phyloP scores from a whole-genome alignment of 2,888 invertebrate genomes.

The Euphydryas editha region DNA sequence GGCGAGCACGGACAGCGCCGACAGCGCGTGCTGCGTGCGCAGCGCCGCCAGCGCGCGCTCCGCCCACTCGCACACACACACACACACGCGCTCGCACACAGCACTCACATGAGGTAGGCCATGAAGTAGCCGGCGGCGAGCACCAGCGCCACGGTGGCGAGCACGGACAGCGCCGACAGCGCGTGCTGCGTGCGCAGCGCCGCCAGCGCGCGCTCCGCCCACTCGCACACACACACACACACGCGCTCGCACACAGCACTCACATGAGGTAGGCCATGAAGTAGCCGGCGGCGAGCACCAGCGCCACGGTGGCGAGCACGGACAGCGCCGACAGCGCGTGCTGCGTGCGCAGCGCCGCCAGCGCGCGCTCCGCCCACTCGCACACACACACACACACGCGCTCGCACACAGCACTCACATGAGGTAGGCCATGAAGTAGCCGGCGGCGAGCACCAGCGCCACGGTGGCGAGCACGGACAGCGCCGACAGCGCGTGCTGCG shows the following conservation, averaged over 20 bases:
- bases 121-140: constrained; percentile 90
- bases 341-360: constrained; percentile 89
- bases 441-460: constrained; percentile 86
- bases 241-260: constrained; percentile 84
- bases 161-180: constrained; percentile 84
- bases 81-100: constrained; percentile 44
- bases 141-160: constrained; percentile 88
- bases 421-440: constrained; percentile 92
- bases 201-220: constrained; percentile 90
- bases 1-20: too few species aligned
- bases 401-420: constrained; percentile 83
- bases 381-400: too few species aligned
- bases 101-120: constrained; percentile 89
- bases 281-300: constrained; percentile 88
- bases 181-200: constrained; percentile 86
- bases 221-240: too few species aligned
- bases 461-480: constrained; percentile 87
- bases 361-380: constrained; percentile 88
- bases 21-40: too few species aligned
- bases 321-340: constrained; percentile 88
- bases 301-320: constrained; percentile 86
- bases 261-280: constrained; percentile 91
- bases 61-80: too few species aligned
- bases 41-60: too few species aligned
- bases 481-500: constrained; percentile 89